Conservation (phyloP, 30 jellyfish, hydroid and myxozoan genomes). For the Chironex yamaguchii region DNA sequence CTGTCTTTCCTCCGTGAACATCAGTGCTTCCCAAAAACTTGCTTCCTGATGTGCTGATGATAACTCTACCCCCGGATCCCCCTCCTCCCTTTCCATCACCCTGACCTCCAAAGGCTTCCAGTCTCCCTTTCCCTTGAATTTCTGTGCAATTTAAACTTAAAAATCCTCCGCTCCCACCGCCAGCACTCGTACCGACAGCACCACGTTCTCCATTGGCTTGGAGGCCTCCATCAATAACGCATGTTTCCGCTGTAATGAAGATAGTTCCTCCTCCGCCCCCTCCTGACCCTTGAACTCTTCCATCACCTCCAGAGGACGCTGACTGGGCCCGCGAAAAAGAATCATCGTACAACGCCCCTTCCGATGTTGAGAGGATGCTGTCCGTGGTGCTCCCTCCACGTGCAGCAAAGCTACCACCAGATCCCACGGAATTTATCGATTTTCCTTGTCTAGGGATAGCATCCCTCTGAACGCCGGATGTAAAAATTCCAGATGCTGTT, state of each 20-base stretch:
- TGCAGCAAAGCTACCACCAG: slow-evolving; percentile 67
- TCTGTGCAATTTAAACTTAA: slow-evolving; percentile 18
- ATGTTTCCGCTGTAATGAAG: not conserved
- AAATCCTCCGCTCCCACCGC: slow-evolving; percentile 72
- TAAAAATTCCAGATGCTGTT: too few relatives aligned
- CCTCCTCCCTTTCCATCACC: slow-evolving; percentile 73
- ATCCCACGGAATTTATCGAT: too few relatives aligned
- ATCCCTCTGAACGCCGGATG: too few relatives aligned
- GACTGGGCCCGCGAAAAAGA: slow-evolving; percentile 1
- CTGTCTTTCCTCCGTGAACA: slow-evolving; percentile 54
- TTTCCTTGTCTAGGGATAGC: too few relatives aligned
- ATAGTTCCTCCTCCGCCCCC: slow-evolving; percentile 66
- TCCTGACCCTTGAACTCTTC: slow-evolving; percentile 44
- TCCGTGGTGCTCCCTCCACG: slow-evolving; percentile 66
- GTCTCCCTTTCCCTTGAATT: slow-evolving; percentile 18
- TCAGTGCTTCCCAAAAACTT: slow-evolving; percentile 5
- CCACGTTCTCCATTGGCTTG: slow-evolving; percentile 59
- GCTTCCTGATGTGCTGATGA: slow-evolving; percentile 9
- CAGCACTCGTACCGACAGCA: not conserved
- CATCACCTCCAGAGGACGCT: slow-evolving; percentile 67
- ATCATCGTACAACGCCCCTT: slow-evolving; percentile 16
- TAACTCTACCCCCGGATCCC: slow-evolving; percentile 62
- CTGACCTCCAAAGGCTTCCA: slow-evolving; percentile 63
- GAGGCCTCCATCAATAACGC: slow-evolving; percentile 32
- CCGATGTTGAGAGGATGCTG: not conserved